Evolutionary conservation across 2,888 invertebrate genomes (phyloP).

Genomic region (Dolichopus griseipennis): DNA sequence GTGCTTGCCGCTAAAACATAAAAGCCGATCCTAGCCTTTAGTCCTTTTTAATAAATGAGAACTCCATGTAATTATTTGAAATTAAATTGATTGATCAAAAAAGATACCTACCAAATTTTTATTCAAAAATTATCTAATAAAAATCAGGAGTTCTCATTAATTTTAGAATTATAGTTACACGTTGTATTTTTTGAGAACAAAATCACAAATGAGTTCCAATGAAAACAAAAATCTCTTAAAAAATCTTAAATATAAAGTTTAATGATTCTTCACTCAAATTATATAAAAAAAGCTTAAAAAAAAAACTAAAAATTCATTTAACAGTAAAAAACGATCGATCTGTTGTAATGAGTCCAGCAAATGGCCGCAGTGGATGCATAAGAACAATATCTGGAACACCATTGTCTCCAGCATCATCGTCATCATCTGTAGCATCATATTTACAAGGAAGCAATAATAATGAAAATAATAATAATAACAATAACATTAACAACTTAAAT

Average conservation of each 20-base stretch:
- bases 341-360: constrained; percentile 7
- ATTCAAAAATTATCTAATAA: not conserved
- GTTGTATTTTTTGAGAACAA: not conserved
- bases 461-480: constrained; percentile 15
- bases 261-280: too few relatives aligned
- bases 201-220: too few relatives aligned
- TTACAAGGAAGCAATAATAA: constrained; percentile 22
- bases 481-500: not conserved
- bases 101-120: too few relatives aligned
- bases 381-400: constrained; percentile 18
- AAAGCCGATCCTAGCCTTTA: not conserved
- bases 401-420: constrained; percentile 32
- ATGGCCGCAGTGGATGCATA: constrained; percentile 14
- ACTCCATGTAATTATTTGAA: not conserved
- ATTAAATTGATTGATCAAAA: too few relatives aligned
- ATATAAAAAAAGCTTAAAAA: not conserved
- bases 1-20: not conserved
- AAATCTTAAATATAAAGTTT: too few relatives aligned
- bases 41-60: not conserved
- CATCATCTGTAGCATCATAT: constrained; percentile 25
- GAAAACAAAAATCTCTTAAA: not conserved
- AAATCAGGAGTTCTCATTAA: not conserved
- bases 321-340: not conserved
- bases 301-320: constrained; percentile 1
- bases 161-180: not conserved